Base-by-base conservation (phyloP, 2,888 invertebrate species). In the Trichacis sp. region DNA sequence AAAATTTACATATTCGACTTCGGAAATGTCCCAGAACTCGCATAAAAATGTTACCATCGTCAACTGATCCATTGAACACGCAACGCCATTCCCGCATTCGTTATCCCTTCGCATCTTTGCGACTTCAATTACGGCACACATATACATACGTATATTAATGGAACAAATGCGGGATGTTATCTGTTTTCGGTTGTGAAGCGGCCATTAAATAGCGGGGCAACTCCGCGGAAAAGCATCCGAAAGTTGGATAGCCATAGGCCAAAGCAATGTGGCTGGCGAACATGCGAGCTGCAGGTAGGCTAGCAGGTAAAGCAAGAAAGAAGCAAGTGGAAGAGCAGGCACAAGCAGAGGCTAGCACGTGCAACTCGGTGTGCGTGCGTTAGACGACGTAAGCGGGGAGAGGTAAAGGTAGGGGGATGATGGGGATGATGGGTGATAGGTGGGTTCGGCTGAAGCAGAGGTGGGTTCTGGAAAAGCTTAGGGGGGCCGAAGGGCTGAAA, bases 241-340 rank as follows among this genome's bases (percentile, higher is more conserved):
- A 70, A 72, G 73, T 73, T 68, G 64, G 66, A 64, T 69, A 70
- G 67, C 66, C 58, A 65, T 50, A 60, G 68, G 64, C 68, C 67
- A 64, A 63, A 8, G 8, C 24, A 24, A 5, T 3, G 4, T 5
- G 8, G 24, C 24, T 5, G 24, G 24, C 8, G 24, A 24, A n/a
- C n/a, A n/a, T n/a, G n/a, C n/a, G n/a, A n/a, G n/a, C n/a, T n/a
- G 70, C 73, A 70, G 69, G 71, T 67, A 56, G 53, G 68, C 59
- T 47, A 67, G 52, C 64, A 68, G 65, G 72, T 74, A n/a, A 61
- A 47, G 53, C 56, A 46, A 51, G 47, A 54, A 60, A 61, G 47
- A 43, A 18, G 60, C n/a, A n/a, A n/a, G n/a, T n/a, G n/a, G 51
- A 36, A 55, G 45, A 54, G 45, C 50, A 56, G 64, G 49, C 38